Conservation (phyloP, 2,797 vertebrate genomes). For the Protonibea diacanthus region DNA sequence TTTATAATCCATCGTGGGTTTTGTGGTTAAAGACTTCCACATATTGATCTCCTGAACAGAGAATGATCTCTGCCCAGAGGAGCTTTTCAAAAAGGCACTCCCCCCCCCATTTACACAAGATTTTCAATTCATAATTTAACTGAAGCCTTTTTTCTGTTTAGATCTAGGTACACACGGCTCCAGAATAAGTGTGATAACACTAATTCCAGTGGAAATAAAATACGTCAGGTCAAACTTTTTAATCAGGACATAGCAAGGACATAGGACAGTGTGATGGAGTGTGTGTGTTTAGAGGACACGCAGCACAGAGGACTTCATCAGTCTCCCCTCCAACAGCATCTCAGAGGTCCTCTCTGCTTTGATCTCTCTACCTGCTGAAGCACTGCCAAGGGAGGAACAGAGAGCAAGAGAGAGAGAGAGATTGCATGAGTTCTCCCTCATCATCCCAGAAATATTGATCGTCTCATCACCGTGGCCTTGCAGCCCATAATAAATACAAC, state of each 20-base stretch:
- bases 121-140: conserved; percentile 23
- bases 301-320: conserved; percentile 80
- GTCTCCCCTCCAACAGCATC: conserved; percentile 78
- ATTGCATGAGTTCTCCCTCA: conserved; percentile 79
- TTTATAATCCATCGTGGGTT: conserved; percentile 22
- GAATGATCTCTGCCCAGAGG: conserved; percentile 8
- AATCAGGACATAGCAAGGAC: conserved; percentile 84
- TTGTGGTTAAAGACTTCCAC: conserved; percentile 20
- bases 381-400: conserved; percentile 77
- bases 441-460: conserved; percentile 86
- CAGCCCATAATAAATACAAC: conserved; percentile 85
- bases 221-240: conserved; percentile 80
- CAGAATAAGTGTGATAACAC: conserved; percentile 54
- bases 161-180: conserved; percentile 28
- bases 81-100: conserved; percentile 29
- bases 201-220: conserved; percentile 73
- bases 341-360: conserved; percentile 81
- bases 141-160: conserved; percentile 33
- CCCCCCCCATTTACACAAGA: conserved; percentile 9
- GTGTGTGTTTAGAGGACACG: conserved; percentile 82
- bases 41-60: conserved; percentile 37
- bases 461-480: conserved; percentile 83
- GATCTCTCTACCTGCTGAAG: conserved; percentile 84
- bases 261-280: conserved; percentile 77
- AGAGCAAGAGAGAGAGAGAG: conserved; percentile 52